Evolutionary conservation across 1,140 invertebrate species (phyloP).

Genomic region (Cheumatopsyche charites): DNA sequence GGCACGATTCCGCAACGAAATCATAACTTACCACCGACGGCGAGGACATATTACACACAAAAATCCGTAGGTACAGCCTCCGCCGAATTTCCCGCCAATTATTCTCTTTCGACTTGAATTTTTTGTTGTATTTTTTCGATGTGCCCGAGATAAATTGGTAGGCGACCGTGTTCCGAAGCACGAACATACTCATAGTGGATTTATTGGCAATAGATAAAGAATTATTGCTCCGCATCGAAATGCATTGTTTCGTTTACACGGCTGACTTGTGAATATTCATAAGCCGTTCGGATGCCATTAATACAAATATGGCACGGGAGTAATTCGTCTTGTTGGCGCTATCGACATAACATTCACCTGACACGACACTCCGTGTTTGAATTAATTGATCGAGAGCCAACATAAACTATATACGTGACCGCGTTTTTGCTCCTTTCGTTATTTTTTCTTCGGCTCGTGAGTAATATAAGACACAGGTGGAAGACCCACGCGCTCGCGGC

Average conservation of each 20-base stretch:
- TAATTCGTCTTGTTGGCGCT: constrained; percentile 23
- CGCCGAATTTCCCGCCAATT: too few relatives aligned
- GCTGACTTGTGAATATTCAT: constrained; percentile 20
- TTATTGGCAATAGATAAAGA: constrained; percentile 28
- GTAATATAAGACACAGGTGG: constrained; percentile 10
- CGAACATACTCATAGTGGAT: constrained; percentile 24
- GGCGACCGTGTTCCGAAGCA: constrained; percentile 19
- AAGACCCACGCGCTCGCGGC: constrained; percentile 10
- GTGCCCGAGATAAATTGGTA: constrained; percentile 16
- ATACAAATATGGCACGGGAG: constrained; percentile 11
- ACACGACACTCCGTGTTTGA: constrained; percentile 12
- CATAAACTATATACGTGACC: constrained; percentile 8
- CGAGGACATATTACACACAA: constrained; percentile 12
- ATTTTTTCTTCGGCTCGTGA: too few relatives aligned
- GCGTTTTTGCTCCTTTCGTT: too few relatives aligned
- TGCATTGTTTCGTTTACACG: constrained; percentile 5
- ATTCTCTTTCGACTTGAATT: too few relatives aligned
- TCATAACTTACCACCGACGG: constrained; percentile 24
- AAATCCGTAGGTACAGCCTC: too few relatives aligned
- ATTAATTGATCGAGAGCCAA: constrained; percentile 6
- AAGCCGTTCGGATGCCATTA: not conserved
- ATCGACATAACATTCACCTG: constrained; percentile 24
- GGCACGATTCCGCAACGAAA: not conserved
- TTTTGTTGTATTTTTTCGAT: not conserved
- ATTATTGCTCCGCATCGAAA: constrained; percentile 20